Percentiles rank a stretch among this genome's conserved stretches.
phyloP scores from a whole-genome alignment of 2,888 invertebrate genomes.

The Caenorhabditis angaria region DNA sequence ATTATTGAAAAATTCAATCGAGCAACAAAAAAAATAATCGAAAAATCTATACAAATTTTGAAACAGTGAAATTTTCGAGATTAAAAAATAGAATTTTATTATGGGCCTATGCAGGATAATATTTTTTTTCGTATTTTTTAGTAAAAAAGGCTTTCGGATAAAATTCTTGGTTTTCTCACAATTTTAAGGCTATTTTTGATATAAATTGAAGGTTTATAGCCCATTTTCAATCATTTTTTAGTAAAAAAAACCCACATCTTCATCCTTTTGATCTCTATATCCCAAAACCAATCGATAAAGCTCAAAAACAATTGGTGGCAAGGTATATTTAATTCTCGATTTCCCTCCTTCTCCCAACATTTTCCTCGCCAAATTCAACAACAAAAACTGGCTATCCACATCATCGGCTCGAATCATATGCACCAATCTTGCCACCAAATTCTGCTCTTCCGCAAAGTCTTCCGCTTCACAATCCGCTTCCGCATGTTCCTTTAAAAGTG shows the following conservation, averaged over 20 bases:
- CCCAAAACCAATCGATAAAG: conserved; percentile 82
- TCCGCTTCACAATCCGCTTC: conserved; percentile 32
- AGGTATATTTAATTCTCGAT: conserved; percentile 85
- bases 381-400: conserved; percentile 78
- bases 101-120: too few species aligned
- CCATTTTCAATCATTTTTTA: too few species aligned
- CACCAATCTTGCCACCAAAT: conserved; percentile 81
- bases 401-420: conserved; percentile 75
- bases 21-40: too few species aligned
- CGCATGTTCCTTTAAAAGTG: conserved; percentile 83
- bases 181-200: too few species aligned
- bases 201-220: too few species aligned
- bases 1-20: too few species aligned
- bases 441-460: conserved; percentile 82
- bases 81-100: too few species aligned
- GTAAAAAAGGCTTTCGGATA: too few species aligned
- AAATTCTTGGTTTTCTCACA: too few species aligned
- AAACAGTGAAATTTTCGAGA: too few species aligned
- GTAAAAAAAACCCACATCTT: conserved; percentile 15
- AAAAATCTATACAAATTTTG: too few species aligned
- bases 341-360: conserved; percentile 90
- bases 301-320: conserved; percentile 93
- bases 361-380: conserved; percentile 87
- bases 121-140: too few species aligned
- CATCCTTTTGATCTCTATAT: conserved; percentile 46